Conservation (phyloP, 2,797 vertebrate genomes). For the Phataginus tetradactyla region DNA sequence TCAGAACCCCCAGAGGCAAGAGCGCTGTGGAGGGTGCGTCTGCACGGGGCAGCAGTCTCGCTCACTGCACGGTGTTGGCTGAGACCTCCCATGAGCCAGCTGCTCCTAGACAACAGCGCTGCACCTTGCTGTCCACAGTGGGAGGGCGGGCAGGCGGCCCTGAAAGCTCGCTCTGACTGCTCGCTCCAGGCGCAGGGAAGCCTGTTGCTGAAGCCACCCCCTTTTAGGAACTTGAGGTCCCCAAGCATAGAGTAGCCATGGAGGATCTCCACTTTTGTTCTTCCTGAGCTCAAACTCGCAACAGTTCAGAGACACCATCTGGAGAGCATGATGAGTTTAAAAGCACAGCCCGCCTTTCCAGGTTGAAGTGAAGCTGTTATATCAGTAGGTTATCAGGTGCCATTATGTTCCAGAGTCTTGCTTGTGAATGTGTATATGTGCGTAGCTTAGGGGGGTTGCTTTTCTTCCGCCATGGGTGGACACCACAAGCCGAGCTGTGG, state of each 20-base stretch:
- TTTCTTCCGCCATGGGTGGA: background rate
- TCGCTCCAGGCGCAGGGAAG: background rate
- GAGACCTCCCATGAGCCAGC: no score
- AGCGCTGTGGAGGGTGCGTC: background rate
- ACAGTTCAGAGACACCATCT: background rate
- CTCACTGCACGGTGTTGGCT: accelerated
- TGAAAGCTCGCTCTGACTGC: background rate
- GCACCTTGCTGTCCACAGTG: background rate
- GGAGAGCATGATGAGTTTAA: background rate
- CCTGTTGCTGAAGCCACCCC: background rate
- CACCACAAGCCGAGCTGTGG: background rate
- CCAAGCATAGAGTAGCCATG: background rate
- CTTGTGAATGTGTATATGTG: background rate
- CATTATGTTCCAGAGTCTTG: background rate
- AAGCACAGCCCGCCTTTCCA: background rate
- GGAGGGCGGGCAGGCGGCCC: accelerated
- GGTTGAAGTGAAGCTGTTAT: background rate
- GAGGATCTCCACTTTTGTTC: background rate
- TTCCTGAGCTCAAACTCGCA: background rate
- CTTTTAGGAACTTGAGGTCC: background rate
- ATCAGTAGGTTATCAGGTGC: background rate
- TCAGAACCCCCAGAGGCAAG: background rate
- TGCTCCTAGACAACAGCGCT: background rate
- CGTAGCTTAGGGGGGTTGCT: background rate
- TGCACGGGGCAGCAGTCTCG: background rate